A percentile compares a stretch with the other conserved stretches of the same genome.
Evolutionary conservation across 2,113 vertebrate genomes (phyloP).

Genomic region (Muscicapa adusta): DNA sequence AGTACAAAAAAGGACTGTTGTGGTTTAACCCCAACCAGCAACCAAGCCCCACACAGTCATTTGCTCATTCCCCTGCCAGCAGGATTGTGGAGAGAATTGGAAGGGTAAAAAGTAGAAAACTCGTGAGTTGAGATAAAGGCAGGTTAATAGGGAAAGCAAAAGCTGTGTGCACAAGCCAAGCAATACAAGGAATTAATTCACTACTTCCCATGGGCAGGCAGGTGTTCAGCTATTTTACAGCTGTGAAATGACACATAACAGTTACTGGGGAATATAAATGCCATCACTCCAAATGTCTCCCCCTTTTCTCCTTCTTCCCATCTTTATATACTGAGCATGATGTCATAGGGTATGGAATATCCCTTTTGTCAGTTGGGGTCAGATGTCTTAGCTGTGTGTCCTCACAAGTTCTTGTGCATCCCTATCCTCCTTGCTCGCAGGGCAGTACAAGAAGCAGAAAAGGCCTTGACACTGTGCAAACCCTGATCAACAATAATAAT

Average conservation of each 20-base stretch:
- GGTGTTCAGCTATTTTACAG: not conserved
- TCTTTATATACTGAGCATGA: not conserved
- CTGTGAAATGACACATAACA: not conserved
- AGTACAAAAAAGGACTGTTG: not conserved
- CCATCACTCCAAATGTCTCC: not conserved
- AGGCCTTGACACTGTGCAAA: not conserved
- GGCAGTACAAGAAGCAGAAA: not conserved
- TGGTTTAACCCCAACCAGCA: not conserved
- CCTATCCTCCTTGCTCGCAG: not conserved
- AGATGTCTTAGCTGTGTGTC: not conserved
- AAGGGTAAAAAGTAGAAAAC: not conserved
- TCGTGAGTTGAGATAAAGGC: not conserved
- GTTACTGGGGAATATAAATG: not conserved
- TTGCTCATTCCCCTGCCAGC: not conserved
- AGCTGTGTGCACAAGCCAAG: not conserved
- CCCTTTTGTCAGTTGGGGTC: not conserved
- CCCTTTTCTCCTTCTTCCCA: not conserved
- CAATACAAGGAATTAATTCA: not conserved
- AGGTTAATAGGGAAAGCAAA: not conserved
- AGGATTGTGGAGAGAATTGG: not conserved
- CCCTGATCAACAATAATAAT: not conserved
- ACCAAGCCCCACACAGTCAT: not conserved
- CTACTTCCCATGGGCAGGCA: not conserved
- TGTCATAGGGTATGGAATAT: not conserved
- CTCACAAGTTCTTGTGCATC: not conserved